Conservation (phyloP, 2,113 vertebrate species). For the Aptenodytes forsteri region DNA sequence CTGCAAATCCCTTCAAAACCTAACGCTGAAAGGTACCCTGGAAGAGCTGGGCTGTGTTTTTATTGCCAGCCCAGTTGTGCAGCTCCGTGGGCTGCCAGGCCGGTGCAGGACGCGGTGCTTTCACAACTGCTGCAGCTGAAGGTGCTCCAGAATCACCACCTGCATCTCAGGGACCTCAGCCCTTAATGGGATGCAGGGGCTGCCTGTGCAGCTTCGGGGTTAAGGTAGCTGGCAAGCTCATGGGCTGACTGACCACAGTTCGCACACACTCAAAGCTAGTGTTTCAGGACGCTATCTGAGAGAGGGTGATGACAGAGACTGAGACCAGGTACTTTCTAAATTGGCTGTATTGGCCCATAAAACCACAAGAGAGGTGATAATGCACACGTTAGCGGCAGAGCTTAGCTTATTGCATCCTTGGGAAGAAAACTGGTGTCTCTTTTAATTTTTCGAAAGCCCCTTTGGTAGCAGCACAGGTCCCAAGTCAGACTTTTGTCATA, state of each 20-base stretch:
- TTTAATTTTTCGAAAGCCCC: neutral
- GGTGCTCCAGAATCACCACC: neutral
- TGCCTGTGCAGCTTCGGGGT: neutral
- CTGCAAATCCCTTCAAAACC: neutral
- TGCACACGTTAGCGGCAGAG: neutral
- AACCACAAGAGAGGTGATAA: conserved; percentile 31
- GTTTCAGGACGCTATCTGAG: conserved; percentile 15
- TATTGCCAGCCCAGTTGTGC: neutral
- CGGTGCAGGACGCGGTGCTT: neutral
- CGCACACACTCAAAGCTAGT: conserved; percentile 10
- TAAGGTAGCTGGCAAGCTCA: neutral
- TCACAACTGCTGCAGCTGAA: neutral
- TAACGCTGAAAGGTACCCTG: neutral
- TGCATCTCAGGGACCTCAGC: neutral
- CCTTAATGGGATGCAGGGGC: neutral
- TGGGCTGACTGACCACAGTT: conserved; percentile 10
- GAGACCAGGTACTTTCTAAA: conserved; percentile 53
- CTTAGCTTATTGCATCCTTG: neutral
- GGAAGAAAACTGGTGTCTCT: neutral
- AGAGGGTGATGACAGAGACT: neutral
- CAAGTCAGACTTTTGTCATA: neutral
- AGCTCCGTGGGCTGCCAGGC: neutral
- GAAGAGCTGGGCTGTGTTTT: neutral
- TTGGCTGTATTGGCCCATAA: neutral
- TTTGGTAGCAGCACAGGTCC: neutral